These are phyloP conservation scores for Bombus cullumanus DNA, from an alignment of 1,140 invertebrate species.

Conservation along the genomic window DNA sequence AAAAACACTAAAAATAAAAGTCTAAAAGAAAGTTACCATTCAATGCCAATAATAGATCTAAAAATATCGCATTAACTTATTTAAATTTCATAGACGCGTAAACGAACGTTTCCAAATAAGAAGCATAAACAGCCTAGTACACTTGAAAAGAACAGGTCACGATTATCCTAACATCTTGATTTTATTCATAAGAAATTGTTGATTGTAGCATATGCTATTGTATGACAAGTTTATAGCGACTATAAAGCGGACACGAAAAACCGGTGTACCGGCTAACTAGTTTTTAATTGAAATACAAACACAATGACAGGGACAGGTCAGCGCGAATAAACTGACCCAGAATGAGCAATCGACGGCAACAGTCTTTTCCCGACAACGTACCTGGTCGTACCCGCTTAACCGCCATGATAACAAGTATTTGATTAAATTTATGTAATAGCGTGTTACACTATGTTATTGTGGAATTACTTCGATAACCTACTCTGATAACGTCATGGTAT, in stretches of 20 bases:
- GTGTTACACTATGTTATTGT: constrained; percentile 61
- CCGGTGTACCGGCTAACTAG: background rate
- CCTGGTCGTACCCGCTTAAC: constrained; percentile 65
- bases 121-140: background rate
- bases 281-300: constrained; percentile 23
- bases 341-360: constrained; percentile 63
- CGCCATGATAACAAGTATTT: constrained; percentile 74
- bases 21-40: too few relatives aligned
- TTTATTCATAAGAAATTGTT: background rate
- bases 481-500: constrained; percentile 66
- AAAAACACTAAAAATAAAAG: too few relatives aligned
- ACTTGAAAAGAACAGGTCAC: background rate
- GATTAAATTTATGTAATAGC: constrained; percentile 79
- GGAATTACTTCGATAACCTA: constrained; percentile 76
- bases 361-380: constrained; percentile 66
- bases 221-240: background rate
- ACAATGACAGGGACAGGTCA: background rate
- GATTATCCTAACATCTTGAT: background rate
- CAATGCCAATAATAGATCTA: too few relatives aligned
- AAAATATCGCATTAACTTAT: too few relatives aligned
- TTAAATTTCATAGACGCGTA: too few relatives aligned
- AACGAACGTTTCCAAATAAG: background rate
- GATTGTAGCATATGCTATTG: background rate
- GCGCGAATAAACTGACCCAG: background rate
- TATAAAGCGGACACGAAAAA: background rate